A percentile compares a stretch with the other conserved stretches of the same genome.
Evolutionary conservation across 2,113 vertebrate species (phyloP).

Genomic region (Eidolon helvum): DNA sequence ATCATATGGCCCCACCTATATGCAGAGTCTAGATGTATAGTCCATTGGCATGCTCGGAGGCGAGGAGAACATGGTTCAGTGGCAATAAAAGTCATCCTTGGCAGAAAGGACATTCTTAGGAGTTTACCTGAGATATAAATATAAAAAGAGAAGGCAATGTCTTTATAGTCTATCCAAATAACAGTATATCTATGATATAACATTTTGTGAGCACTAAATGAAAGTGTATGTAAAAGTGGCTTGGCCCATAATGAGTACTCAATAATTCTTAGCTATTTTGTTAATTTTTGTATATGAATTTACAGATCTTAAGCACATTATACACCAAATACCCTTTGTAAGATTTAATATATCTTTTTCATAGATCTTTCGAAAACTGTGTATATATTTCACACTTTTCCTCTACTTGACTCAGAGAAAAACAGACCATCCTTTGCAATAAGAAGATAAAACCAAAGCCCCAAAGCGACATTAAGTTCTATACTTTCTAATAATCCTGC

Average conservation of each 20-base stretch:
- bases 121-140: background rate
- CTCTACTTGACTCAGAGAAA: background rate
- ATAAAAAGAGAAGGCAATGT: background rate
- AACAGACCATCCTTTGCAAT: background rate
- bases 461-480: background rate
- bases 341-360: background rate
- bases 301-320: background rate
- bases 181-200: background rate
- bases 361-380: background rate
- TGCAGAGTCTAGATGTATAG: background rate
- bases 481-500: background rate
- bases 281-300: background rate
- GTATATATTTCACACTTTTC: background rate
- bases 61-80: background rate
- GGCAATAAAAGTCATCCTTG: background rate
- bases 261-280: background rate
- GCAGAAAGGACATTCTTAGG: background rate
- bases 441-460: background rate
- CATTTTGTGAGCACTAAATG: background rate
- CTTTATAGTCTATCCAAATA: background rate
- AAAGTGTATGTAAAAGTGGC: background rate
- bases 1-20: background rate
- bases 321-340: background rate
- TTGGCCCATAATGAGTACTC: background rate
- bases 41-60: background rate